Percentiles rank a stretch among this genome's conserved stretches.
Evolutionary conservation across 1,140 invertebrate genomes (phyloP).

Genomic region (Latrodectus geometricus): DNA sequence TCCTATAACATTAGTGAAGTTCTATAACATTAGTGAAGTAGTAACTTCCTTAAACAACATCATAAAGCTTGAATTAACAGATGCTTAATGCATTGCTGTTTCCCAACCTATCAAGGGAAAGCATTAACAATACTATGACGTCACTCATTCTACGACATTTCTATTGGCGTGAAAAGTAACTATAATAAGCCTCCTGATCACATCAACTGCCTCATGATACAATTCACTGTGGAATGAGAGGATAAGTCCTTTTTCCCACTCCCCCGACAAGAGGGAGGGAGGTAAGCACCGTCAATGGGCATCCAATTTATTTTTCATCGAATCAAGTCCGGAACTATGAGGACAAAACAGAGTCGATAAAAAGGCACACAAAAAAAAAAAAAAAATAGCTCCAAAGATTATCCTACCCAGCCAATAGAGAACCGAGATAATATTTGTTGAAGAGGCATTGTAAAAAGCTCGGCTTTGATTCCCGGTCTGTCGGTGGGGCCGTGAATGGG

Average conservation of each 20-base stretch:
- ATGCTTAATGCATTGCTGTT: too few species aligned
- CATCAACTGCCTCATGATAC: neutral
- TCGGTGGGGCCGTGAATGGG: neutral
- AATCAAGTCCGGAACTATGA: slow-evolving; percentile 5
- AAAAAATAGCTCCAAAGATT: slow-evolving; percentile 5
- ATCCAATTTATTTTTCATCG: slow-evolving; percentile 57
- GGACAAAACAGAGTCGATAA: neutral
- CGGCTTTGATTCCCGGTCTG: neutral
- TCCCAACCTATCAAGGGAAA: too few species aligned
- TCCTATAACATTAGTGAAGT: too few species aligned
- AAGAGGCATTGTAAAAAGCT: slow-evolving; percentile 2
- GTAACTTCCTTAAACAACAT: too few species aligned
- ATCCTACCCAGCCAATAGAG: slow-evolving; percentile 25
- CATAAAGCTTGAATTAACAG: too few species aligned
- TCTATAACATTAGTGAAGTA: too few species aligned
- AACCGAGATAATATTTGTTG: slow-evolving; percentile 51
- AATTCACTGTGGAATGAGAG: neutral
- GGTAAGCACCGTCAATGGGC: slow-evolving; percentile 34
- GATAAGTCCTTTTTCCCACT: slow-evolving; percentile 1
- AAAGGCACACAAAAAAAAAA: neutral
- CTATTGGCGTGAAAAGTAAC: neutral
- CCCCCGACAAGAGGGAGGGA: slow-evolving; percentile 5
- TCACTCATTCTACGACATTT: neutral
- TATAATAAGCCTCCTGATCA: neutral
- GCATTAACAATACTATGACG: neutral